phyloP scores from a whole-genome alignment of 2,888 invertebrate species.

The Meandrusa payeni region DNA sequence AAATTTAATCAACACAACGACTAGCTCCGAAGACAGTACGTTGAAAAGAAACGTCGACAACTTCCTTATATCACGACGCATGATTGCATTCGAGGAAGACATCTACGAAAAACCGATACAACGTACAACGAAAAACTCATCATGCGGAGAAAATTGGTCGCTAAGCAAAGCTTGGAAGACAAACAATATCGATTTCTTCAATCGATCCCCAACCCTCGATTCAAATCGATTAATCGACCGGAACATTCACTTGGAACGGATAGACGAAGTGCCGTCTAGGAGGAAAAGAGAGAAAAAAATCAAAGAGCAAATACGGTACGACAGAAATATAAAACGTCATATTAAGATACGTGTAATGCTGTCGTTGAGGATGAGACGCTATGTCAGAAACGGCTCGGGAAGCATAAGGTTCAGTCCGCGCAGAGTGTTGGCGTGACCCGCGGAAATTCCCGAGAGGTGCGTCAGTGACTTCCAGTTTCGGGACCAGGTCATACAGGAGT shows the following conservation, averaged over 20 bases:
- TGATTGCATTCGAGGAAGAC: constrained; percentile 67
- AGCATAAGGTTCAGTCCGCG: constrained; percentile 40
- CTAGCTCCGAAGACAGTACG: constrained; percentile 67
- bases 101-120: constrained; percentile 70
- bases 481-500: constrained; percentile 65
- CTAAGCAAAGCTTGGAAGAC: constrained; percentile 73
- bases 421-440: constrained; percentile 58
- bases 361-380: constrained; percentile 82
- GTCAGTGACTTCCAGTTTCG: constrained; percentile 61
- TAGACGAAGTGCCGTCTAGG: constrained; percentile 63
- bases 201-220: constrained; percentile 50
- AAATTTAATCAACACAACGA: constrained; percentile 59
- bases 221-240: constrained; percentile 46
- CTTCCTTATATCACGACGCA: constrained; percentile 60
- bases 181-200: constrained; percentile 59
- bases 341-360: constrained; percentile 85
- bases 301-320: constrained; percentile 75
- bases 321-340: constrained; percentile 82
- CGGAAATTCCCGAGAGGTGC: constrained; percentile 58
- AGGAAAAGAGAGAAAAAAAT: constrained; percentile 55
- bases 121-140: constrained; percentile 50
- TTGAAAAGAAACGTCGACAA: constrained; percentile 65
- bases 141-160: constrained; percentile 75
- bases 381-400: constrained; percentile 60
- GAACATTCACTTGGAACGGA: constrained; percentile 51